Evolutionary conservation across 2,888 invertebrate species (phyloP), one percentile per base, ranked within the genome.

Genomic region (Rhingia rostrata): DNA sequence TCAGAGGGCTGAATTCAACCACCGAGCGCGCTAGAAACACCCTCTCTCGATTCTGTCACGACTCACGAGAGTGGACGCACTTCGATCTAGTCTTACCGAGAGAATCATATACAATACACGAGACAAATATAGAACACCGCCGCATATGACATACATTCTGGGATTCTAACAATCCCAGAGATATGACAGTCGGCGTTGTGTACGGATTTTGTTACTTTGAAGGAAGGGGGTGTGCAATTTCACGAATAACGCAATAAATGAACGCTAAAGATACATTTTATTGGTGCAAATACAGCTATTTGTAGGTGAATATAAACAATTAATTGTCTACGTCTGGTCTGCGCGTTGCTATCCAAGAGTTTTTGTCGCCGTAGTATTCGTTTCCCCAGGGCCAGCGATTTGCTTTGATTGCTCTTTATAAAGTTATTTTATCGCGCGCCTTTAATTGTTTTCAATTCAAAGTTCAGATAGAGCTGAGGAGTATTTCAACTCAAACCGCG

Each of bases 361-460:
- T 63, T 43, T 33, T 45, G 56, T n/a, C n/a, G 37, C 58, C 39
- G 58, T 58, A 51, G 39, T 61, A 33, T 6, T 9, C 45, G 10
- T 22, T 10, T 30, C 9, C 9, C 45, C 22, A 22, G 1, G 22
- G 22, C 22, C 22, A 22, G 22, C 22, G 22, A 33, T 60, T 51
- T 47, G 75, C 2, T 43, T 60, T 45, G 32, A 58, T 66, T 67
- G 58, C 10, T 33, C 51, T 32, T 33, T 37, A 63, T 49, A 39
- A 53, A 37, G 3, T 49, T 33, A 9, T 53, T 33, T 35, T 49
- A 58, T 69, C 53, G 60, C 22, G 60, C 22, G 22, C 32, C 37
- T 60, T 67, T 61, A 61, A 75, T 67, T 67, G 75, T 39, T 61
- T 72, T 61, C 43, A 72, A 72, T 72, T 72, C 60, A 53, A 72